These are phyloP conservation scores for Melipona bicolor DNA, from an alignment of 2,888 invertebrate genomes.

Conservation along the genomic window DNA sequence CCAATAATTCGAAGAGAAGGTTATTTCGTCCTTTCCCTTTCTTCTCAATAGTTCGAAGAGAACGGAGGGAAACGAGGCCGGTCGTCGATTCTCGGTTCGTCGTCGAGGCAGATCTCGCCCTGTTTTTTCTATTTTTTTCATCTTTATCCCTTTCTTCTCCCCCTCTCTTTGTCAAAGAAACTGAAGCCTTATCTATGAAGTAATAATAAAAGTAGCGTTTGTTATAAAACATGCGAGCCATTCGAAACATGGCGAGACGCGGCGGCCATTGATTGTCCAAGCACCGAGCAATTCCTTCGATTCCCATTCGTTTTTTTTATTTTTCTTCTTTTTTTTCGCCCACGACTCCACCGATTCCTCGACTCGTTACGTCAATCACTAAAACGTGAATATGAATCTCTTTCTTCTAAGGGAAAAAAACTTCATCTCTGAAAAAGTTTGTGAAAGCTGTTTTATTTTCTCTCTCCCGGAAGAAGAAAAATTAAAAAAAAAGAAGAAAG, in stretches of 20 bases:
- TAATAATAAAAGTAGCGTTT: constrained; percentile 79
- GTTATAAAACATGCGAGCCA: constrained; percentile 75
- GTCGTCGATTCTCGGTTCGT: constrained; percentile 66
- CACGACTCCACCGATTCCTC: no score
- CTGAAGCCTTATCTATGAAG: constrained; percentile 79
- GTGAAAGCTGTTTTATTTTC: constrained; percentile 9
- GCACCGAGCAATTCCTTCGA: constrained; percentile 42
- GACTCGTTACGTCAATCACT: constrained; percentile 67
- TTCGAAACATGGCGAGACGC: constrained; percentile 69
- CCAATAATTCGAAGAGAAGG: no score
- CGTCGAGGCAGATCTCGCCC: constrained; percentile 76
- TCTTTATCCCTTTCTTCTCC: constrained; percentile 53
- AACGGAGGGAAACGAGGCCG: constrained; percentile 15
- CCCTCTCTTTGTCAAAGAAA: constrained; percentile 58
- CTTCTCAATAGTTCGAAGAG: neutral
- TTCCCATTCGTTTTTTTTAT: neutral
- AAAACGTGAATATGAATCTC: constrained; percentile 74
- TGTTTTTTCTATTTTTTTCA: constrained; percentile 50
- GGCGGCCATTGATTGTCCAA: neutral
- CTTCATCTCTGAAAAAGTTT: neutral
- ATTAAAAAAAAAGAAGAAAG: neutral
- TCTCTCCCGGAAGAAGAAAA: neutral
- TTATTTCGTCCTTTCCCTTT: no score
- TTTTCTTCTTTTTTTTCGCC: neutral
- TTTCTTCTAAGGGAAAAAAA: neutral